These are phyloP conservation scores for Drosophila seguyi DNA, from an alignment of 1,140 invertebrate genomes.

Conservation along the genomic window DNA sequence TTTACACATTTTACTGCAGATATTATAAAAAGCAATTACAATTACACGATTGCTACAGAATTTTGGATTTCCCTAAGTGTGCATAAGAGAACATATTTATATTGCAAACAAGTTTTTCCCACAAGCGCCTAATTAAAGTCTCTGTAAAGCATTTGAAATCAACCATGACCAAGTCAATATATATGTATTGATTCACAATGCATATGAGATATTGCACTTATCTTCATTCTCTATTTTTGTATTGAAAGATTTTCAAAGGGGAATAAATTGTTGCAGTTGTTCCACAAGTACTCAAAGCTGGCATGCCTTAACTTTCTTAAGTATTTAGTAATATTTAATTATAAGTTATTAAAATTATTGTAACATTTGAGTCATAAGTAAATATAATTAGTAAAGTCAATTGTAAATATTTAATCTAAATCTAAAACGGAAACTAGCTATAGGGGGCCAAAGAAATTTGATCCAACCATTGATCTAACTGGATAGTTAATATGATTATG, in stretches of 20 bases:
- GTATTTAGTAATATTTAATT: neutral
- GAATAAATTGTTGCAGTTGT: neutral
- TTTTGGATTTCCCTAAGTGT: neutral
- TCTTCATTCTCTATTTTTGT: neutral
- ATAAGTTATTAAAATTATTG: neutral
- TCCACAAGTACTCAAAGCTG: neutral
- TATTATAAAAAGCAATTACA: too few species aligned
- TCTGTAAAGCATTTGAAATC: neutral
- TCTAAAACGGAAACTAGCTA: neutral
- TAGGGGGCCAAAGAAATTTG: too few species aligned
- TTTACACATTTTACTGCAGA: too few species aligned
- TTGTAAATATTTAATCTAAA: neutral
- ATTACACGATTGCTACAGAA: neutral
- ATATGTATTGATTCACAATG: constrained; percentile 1
- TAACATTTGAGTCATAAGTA: neutral
- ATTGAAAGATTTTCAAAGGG: neutral
- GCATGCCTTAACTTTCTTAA: neutral
- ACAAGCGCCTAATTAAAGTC: neutral
- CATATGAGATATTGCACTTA: constrained; percentile 6
- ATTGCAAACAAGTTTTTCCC: neutral
- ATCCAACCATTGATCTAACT: too few species aligned
- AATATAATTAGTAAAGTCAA: neutral
- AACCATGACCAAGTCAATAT: constrained; percentile 18
- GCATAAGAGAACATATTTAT: neutral
- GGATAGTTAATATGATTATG: too few species aligned